Evolutionary conservation across 2,888 invertebrate species (phyloP), one percentile per base, ranked within the genome.

Genomic region (Aleiodes alternator): DNA sequence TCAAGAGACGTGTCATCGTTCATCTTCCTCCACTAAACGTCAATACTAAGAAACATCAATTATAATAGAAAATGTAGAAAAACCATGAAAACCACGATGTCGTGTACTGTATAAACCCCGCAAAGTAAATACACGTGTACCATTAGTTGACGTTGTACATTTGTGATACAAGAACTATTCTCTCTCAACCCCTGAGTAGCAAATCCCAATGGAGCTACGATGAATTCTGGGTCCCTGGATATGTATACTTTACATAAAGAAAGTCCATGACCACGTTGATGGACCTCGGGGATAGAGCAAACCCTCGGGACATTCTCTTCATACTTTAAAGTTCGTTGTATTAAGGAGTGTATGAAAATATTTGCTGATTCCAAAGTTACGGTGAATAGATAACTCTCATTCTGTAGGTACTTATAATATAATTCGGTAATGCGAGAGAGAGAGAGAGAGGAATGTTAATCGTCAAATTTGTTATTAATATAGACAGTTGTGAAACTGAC

Each of bases 191-290:
- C 38, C 4, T 7, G 14, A 34, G 34, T 38, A 14, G 34, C 34
- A 34, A 34, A 61, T 34, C 61, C 38, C 61, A 23, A 61, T 61
- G 38, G 34, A 38, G n/a, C 61, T 3, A 5, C 61, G 38, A 34
- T 61, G 61, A 61, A 61, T 34, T 38, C 38, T 38, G 61, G n/a
- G 34, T 61, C 12, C 61, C 61, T 38, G 16, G 38, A 38, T 61
- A 38, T 61, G 61, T 61, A 61, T 73, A 68, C 57, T 73, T 57
- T 69, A 73, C 73, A 73, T 57, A 34, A 64, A 48, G 53, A 69
- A 74, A 70, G 57, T 56, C 55, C 72, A 57, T 59, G 55, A 50
- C 43, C 23, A 51, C 73, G 69, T 34, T 74, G 73, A 74, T 74
- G 73, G 69, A 69, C 69, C 69, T 57, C 69, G 4, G 69, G 73